Percentiles rank a stretch among this genome's conserved stretches.
Evolutionary conservation across 2,797 vertebrate genomes (phyloP).

Genomic region (Bovichtus variegatus): DNA sequence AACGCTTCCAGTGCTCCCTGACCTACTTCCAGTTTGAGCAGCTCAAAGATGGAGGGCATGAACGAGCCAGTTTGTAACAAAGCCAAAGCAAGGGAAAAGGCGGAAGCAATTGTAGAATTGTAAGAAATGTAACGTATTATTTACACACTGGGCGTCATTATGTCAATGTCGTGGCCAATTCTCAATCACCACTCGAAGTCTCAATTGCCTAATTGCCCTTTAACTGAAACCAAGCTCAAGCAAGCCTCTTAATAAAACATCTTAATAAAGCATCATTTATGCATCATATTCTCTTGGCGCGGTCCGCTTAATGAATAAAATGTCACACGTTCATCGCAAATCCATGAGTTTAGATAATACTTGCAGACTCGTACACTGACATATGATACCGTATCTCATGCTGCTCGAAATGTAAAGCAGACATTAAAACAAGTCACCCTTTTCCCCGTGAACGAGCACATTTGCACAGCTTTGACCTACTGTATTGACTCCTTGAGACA

Average conservation of each 20-base stretch:
- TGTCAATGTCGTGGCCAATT: not conserved
- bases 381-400: not conserved
- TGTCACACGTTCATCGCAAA: not conserved
- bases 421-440: slow-evolving; percentile 5
- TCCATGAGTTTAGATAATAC: not conserved
- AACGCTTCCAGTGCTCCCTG: slow-evolving; percentile 2
- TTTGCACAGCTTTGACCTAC: slow-evolving; percentile 36
- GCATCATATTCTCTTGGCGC: not conserved
- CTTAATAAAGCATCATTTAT: not conserved
- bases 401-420: slow-evolving; percentile 26
- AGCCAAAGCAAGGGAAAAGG: not conserved
- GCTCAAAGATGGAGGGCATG: not conserved
- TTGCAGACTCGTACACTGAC: not conserved
- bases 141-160: not conserved
- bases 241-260: not conserved
- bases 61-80: not conserved
- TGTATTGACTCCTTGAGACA: slow-evolving; percentile 55
- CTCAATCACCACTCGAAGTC: not conserved
- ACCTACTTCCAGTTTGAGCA: slow-evolving; percentile 33
- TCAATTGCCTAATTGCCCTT: not conserved
- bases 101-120: not conserved
- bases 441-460: slow-evolving; percentile 1
- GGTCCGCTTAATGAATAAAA: slow-evolving; percentile 2
- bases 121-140: not conserved
- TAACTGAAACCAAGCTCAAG: not conserved